Base-by-base conservation (phyloP, 2,797 vertebrate species). In the Chaenodraco wilsoni region DNA sequence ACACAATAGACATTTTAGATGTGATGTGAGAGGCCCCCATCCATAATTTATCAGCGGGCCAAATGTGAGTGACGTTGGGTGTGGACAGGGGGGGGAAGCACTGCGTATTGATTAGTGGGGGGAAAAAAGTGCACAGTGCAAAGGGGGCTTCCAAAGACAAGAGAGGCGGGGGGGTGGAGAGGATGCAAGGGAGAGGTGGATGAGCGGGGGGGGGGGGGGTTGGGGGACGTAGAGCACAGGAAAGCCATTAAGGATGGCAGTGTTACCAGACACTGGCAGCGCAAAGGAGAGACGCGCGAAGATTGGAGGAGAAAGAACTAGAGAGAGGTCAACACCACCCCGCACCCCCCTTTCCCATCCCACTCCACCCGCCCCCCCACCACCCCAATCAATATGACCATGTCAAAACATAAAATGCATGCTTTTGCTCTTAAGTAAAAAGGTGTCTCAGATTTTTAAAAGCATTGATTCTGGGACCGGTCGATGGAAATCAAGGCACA, bases 341-440 rank as follows among this genome's bases (percentile, higher is more conserved):
- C 64, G 27, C 86, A 76, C 72, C 76, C 66, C 66, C 76, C 80
- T 65, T 76, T 68, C 74, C 84, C 82, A 71, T 78, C 88, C 76
- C 76, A 69, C 79, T 84, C 82, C 81, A 69, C 82, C 41, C 83
- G 11, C 77, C 87, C 89, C 89, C 78, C 75, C 78, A 69, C 88
- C 78, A 89, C 91, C 88, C 89, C 85, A 91, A 99, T 99, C 97
- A 96, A 99, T 98, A 96, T 87, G 85, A 95, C 94, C 95, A 95
- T 96, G 97, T 98, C 96, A 97, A 96, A 97, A 98, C 96, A 96
- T 95, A 96, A 98, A 97, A 97, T 96, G 97, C 96, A 96, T 96
- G 96, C 95, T 97, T 96, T 95, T 96, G 96, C 97, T 98, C 96
- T 99, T 97, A 98, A 97, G 95, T 95, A 96, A 97, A 97, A 98